Conservation (phyloP, 2,113 vertebrate genomes). For the Coreoperca whiteheadi region DNA sequence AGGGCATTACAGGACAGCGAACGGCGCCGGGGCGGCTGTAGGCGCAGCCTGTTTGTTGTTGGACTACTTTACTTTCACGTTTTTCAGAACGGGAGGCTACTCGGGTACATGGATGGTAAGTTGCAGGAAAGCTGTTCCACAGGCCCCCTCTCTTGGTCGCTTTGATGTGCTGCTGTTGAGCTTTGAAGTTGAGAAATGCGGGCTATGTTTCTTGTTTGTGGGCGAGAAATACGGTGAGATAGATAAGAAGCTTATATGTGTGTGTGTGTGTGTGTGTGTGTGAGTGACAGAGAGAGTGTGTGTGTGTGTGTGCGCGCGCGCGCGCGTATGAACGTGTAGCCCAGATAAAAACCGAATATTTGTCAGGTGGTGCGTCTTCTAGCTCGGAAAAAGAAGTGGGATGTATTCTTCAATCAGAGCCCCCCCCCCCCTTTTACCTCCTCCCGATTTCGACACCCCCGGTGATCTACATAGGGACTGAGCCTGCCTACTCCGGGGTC, state of each 20-base stretch:
- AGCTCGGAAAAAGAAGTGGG: conserved; percentile 74
- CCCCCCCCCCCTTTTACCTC: conserved; percentile 57
- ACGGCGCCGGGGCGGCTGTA: conserved; percentile 21
- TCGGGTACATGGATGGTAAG: conserved; percentile 86
- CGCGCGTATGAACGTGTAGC: conserved; percentile 40
- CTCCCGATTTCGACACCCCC: conserved; percentile 78
- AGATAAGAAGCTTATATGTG: conserved; percentile 80
- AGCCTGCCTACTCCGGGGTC: conserved; percentile 80
- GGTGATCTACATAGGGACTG: conserved; percentile 81
- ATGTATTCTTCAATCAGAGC: conserved; percentile 71
- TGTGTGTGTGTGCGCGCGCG: conserved; percentile 15
- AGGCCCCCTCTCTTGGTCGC: conserved; percentile 79
- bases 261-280: conserved; percentile 24
- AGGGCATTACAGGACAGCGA: conserved; percentile 31
- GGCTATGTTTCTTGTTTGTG: conserved; percentile 82
- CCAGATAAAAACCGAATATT: conserved; percentile 68
- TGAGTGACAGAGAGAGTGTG: conserved; percentile 25
- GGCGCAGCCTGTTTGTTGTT: conserved; percentile 60
- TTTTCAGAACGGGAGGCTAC: conserved; percentile 51
- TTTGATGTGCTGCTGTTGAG: conserved; percentile 87
- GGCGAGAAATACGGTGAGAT: conserved; percentile 82
- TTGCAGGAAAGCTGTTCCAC: conserved; percentile 80
- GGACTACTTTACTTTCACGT: conserved; percentile 69
- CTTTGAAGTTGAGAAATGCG: conserved; percentile 88
- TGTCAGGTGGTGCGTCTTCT: conserved; percentile 67